Conservation (phyloP, 1,140 invertebrate species). For the Ganaspis sp. region DNA sequence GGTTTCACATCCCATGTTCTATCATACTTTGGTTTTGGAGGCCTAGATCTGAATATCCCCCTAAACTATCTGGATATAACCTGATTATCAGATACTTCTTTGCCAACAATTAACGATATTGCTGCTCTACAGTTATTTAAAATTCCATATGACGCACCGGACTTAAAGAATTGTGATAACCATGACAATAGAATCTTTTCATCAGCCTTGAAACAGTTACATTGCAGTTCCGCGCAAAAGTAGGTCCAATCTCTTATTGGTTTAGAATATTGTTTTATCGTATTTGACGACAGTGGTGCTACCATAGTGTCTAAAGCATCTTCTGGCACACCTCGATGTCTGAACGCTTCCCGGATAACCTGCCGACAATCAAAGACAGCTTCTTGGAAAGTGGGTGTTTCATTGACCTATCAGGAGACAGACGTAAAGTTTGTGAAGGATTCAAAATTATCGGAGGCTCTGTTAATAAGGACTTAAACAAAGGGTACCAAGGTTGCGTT, state of each 20-base stretch:
- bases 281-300: background rate
- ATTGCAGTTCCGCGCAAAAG: background rate
- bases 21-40: slow-evolving; percentile 45
- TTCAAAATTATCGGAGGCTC: background rate
- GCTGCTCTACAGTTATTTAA: slow-evolving; percentile 40
- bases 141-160: background rate
- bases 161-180: background rate
- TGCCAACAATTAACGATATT: slow-evolving; percentile 29
- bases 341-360: background rate
- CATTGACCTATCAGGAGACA: background rate
- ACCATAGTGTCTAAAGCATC: background rate
- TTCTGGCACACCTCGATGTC: background rate
- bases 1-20: slow-evolving; percentile 46
- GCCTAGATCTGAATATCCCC: slow-evolving; percentile 42
- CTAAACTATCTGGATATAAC: slow-evolving; percentile 44
- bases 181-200: background rate
- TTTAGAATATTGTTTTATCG: background rate
- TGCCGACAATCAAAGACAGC: background rate
- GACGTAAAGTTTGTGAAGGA: background rate
- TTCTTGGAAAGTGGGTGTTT: background rate
- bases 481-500: background rate
- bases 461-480: background rate
- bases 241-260: background rate
- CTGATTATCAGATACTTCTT: slow-evolving; percentile 21
- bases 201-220: background rate